These are phyloP conservation scores for Allygus modestus DNA, from an alignment of 2,888 invertebrate genomes.

Conservation along the genomic window DNA sequence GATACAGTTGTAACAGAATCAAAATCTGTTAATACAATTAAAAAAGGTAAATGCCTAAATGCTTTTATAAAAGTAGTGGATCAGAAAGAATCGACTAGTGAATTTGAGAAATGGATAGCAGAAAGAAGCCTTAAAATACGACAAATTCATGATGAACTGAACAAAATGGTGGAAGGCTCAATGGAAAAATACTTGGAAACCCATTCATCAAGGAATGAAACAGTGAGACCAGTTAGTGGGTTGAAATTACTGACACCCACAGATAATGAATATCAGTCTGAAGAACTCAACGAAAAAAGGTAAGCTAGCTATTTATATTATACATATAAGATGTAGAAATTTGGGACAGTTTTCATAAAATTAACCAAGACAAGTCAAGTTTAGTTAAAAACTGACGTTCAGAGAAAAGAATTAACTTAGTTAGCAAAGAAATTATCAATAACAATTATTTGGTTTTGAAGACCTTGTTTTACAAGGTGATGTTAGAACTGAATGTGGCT, in stretches of 20 bases:
- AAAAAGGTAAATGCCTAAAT: not conserved
- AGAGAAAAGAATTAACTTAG: too few relatives aligned
- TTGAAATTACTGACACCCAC: not conserved
- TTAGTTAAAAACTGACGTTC: too few relatives aligned
- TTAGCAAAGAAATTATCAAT: too few relatives aligned
- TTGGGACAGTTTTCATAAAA: too few relatives aligned
- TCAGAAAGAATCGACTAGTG: constrained; percentile 13
- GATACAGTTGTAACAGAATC: not conserved
- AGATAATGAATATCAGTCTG: not conserved
- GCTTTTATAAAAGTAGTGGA: not conserved
- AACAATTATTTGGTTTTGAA: too few relatives aligned
- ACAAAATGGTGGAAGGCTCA: constrained; percentile 21
- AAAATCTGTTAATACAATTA: not conserved
- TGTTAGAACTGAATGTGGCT: too few relatives aligned
- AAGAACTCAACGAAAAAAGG: not conserved
- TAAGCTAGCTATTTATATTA: too few relatives aligned
- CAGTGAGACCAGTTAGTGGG: not conserved
- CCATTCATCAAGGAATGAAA: not conserved
- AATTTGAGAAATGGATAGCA: constrained; percentile 48
- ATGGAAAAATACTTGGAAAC: constrained; percentile 23
- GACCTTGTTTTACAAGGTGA: too few relatives aligned
- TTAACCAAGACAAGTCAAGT: too few relatives aligned
- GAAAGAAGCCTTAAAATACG: constrained; percentile 28
- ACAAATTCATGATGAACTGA: constrained; percentile 48
- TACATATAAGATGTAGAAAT: too few relatives aligned